Conservation (phyloP, 92 coral and sea anemone genomes). For the Anthopleura xanthogrammica region DNA sequence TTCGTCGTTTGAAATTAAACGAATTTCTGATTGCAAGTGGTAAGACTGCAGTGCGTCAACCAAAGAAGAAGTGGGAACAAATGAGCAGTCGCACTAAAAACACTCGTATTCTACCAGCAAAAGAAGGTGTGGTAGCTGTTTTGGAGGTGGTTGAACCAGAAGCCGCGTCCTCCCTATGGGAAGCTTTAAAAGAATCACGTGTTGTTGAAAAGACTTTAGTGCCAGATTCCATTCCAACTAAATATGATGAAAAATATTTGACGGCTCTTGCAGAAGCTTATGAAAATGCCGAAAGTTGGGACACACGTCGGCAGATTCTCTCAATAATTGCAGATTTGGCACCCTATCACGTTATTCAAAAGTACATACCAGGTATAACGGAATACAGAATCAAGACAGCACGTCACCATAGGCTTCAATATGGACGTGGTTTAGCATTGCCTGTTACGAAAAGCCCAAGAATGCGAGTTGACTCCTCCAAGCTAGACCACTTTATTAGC, state of each 20-base stretch:
- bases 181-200: not conserved
- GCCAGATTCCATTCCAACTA: not conserved
- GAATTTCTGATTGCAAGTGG: not conserved
- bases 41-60: not conserved
- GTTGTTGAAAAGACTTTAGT: not conserved
- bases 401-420: slow-evolving; percentile 26
- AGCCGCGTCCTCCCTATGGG: not conserved
- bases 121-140: slow-evolving; percentile 1
- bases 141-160: not conserved
- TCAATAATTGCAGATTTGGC: not conserved
- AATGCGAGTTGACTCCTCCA: slow-evolving; percentile 42
- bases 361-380: slow-evolving; percentile 46
- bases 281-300: not conserved
- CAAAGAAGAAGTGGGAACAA: slow-evolving; percentile 2
- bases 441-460: slow-evolving; percentile 23
- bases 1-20: not conserved
- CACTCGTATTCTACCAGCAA: not conserved
- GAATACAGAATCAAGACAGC: slow-evolving; percentile 45
- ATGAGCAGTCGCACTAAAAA: not conserved
- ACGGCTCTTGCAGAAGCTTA: not conserved
- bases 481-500: slow-evolving; percentile 44
- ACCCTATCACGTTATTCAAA: not conserved
- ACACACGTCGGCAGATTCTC: not conserved
- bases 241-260: not conserved
- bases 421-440: slow-evolving; percentile 47